Evolutionary conservation across 1,140 invertebrate genomes (phyloP).

Genomic region (Drosophila orosa): DNA sequence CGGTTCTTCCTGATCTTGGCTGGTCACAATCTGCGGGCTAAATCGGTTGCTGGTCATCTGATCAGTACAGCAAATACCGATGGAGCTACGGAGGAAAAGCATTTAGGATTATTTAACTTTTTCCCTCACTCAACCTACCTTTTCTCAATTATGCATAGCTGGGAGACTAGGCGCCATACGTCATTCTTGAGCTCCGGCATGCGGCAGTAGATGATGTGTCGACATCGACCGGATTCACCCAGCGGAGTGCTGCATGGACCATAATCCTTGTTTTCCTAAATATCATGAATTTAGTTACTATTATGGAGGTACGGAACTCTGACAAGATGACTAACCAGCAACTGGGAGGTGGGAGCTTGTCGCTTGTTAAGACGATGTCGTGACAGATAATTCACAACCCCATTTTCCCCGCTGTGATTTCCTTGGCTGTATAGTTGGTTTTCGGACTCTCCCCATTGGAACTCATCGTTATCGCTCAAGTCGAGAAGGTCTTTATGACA

Average conservation of each 20-base stretch:
- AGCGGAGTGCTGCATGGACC: conserved; percentile 87
- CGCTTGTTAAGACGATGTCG: conserved; percentile 70
- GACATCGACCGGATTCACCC: conserved; percentile 87
- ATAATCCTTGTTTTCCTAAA: conserved; percentile 85
- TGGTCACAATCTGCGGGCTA: conserved; percentile 65
- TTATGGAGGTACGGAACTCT: neutral
- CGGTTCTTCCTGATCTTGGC: conserved; percentile 27
- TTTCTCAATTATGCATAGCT: conserved; percentile 88
- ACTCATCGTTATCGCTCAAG: conserved; percentile 75
- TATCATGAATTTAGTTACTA: neutral
- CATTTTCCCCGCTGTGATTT: conserved; percentile 31
- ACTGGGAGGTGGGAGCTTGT: conserved; percentile 46
- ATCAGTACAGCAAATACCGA: conserved; percentile 83
- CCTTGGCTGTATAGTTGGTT: conserved; percentile 38
- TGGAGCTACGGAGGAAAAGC: conserved; percentile 40
- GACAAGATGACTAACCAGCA: conserved; percentile 47
- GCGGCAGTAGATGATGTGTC: conserved; percentile 87
- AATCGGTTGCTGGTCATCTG: conserved; percentile 51
- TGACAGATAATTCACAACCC: conserved; percentile 47
- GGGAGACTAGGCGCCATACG: conserved; percentile 86
- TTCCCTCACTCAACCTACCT: conserved; percentile 79
- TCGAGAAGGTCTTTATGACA: conserved; percentile 65
- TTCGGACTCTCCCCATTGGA: conserved; percentile 68
- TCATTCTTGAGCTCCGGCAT: conserved; percentile 86
- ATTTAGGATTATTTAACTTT: too few species aligned